Conservation (phyloP, 92 coral and sea anemone species). For the Desmophyllum pertusum region DNA sequence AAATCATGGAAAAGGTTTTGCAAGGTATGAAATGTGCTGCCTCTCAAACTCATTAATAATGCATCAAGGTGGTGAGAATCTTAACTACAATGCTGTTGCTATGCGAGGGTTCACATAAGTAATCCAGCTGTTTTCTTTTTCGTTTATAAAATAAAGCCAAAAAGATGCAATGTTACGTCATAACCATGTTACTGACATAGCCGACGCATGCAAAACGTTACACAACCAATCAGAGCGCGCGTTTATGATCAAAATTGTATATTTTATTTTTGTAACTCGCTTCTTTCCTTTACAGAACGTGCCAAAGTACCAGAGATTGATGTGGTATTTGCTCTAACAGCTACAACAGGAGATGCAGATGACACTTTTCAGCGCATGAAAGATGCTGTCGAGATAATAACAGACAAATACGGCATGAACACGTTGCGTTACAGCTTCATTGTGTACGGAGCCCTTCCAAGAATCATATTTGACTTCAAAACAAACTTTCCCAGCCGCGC, state of each 20-base stretch:
- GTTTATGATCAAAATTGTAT: too few relatives aligned
- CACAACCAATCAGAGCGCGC: too few relatives aligned
- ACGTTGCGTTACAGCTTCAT: conserved; percentile 68
- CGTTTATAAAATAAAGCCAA: too few relatives aligned
- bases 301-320: conserved; percentile 68
- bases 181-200: too few relatives aligned
- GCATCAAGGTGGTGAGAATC: too few relatives aligned
- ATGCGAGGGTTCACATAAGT: too few relatives aligned
- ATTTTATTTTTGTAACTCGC: not conserved
- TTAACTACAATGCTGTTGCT: too few relatives aligned
- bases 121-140: too few relatives aligned
- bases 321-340: conserved; percentile 80
- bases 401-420: conserved; percentile 65
- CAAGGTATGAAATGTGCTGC: too few relatives aligned
- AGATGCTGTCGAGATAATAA: conserved; percentile 57
- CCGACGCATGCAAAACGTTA: too few relatives aligned
- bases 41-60: too few relatives aligned
- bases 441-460: conserved; percentile 64
- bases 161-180: too few relatives aligned
- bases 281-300: conserved; percentile 36
- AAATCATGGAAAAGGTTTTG: conserved; percentile 67
- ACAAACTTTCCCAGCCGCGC: conserved; percentile 57
- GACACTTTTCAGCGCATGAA: conserved; percentile 63
- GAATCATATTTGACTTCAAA: conserved; percentile 44
- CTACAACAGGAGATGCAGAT: conserved; percentile 59